A percentile compares a stretch with the other conserved stretches of the same genome.
phyloP scores from a whole-genome alignment of 2,888 invertebrate genomes.

The Parnassius mnemosyne region DNA sequence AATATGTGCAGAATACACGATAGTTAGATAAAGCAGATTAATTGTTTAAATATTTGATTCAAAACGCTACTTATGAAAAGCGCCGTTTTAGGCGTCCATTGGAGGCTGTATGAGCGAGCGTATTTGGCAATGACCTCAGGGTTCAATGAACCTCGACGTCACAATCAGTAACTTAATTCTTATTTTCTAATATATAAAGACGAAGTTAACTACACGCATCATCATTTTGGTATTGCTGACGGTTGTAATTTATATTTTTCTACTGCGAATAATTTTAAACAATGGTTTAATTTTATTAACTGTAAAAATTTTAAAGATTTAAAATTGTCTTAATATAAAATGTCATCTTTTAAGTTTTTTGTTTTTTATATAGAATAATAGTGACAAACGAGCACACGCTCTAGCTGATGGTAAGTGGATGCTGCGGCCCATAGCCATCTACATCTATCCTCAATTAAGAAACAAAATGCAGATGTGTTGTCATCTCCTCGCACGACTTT shows the following conservation, averaged over 20 bases:
- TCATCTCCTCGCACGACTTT: too few species aligned
- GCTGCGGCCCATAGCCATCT: too few species aligned
- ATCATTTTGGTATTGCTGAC: neutral
- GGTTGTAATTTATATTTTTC: neutral
- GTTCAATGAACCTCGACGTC: slow-evolving; percentile 60
- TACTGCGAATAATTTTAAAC: neutral
- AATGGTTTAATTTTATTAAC: neutral
- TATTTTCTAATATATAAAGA: slow-evolving; percentile 27
- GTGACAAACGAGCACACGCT: too few species aligned
- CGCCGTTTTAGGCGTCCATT: slow-evolving; percentile 59
- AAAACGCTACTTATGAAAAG: slow-evolving; percentile 37
- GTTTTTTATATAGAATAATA: too few species aligned
- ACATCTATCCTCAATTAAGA: too few species aligned
- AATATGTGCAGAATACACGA: slow-evolving; percentile 3
- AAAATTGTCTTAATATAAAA: neutral
- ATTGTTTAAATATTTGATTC: slow-evolving; percentile 28
- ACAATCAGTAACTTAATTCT: slow-evolving; percentile 33
- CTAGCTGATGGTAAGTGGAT: too few species aligned
- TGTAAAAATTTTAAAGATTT: neutral
- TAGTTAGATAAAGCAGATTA: slow-evolving; percentile 16
- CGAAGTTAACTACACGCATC: slow-evolving; percentile 16
- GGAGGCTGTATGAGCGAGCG: slow-evolving; percentile 58
- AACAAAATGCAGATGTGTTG: too few species aligned
- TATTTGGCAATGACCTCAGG: slow-evolving; percentile 76
- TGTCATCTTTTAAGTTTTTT: too few species aligned